Evolutionary conservation across 2,888 invertebrate genomes (phyloP).

Genomic region (Mesorhabditis spiculigera): DNA sequence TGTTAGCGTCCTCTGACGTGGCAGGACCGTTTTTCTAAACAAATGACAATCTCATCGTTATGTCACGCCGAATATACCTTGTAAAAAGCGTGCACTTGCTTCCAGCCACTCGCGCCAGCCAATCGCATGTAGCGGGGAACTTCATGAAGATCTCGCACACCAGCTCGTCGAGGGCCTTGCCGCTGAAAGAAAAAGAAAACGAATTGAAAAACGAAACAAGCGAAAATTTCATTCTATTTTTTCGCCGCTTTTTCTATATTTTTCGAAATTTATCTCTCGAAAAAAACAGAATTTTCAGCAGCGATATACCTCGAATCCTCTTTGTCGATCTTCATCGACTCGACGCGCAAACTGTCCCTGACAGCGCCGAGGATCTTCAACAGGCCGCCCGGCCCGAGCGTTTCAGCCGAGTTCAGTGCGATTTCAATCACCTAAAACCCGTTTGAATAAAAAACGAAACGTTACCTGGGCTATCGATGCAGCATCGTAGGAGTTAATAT

Average conservation of each 20-base stretch:
- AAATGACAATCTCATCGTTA: too few species aligned
- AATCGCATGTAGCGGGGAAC: not conserved
- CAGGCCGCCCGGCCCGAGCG: not conserved
- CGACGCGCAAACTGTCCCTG: not conserved
- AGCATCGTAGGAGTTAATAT: not conserved
- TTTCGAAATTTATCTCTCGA: not conserved
- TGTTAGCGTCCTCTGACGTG: too few species aligned
- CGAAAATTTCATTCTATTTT: too few species aligned
- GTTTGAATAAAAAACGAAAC: not conserved
- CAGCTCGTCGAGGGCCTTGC: not conserved
- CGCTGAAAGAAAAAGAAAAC: not conserved
- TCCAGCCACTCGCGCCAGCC: conserved; percentile 2
- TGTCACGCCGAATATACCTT: not conserved
- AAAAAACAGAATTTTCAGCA: too few species aligned
- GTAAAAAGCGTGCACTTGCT: conserved; percentile 1
- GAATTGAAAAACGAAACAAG: too few species aligned
- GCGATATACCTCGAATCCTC: not conserved
- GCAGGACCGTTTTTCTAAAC: too few species aligned
- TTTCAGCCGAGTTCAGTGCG: not conserved
- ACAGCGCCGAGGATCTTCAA: not conserved
- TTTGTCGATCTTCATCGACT: not conserved
- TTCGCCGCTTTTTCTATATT: too few species aligned
- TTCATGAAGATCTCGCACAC: not conserved
- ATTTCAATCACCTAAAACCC: not conserved
- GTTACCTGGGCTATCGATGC: not conserved